Evolutionary conservation across 2,888 invertebrate species (phyloP).

Genomic region (Rhorus exstirpatorius): DNA sequence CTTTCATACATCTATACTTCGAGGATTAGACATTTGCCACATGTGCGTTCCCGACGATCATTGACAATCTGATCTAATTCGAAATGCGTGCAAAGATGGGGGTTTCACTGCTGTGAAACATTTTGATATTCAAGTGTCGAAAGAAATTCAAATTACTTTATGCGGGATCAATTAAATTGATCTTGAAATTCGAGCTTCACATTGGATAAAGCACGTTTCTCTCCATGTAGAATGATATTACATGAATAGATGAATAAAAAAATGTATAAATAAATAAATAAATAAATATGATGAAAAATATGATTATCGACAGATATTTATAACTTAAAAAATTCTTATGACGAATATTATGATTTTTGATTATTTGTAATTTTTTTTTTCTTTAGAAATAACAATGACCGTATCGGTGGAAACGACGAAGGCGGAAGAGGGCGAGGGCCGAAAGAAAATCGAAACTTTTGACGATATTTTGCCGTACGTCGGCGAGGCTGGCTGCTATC

Average conservation of each 20-base stretch:
- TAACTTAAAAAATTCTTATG: not conserved
- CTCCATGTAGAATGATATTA: not conserved
- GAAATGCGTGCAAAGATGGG: not conserved
- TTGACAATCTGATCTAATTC: constrained; percentile 33
- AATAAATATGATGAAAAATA: not conserved
- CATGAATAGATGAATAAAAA: no score
- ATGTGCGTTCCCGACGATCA: constrained; percentile 27
- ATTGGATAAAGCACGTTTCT: not conserved
- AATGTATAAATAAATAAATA: not conserved
- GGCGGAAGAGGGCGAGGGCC: constrained; percentile 77
- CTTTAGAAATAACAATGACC: constrained; percentile 79
- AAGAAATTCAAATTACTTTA: constrained; percentile 11
- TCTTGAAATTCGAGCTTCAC: not conserved
- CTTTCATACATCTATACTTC: not conserved
- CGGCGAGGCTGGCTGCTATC: constrained; percentile 84
- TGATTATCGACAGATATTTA: not conserved
- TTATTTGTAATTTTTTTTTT: not conserved
- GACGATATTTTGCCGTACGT: constrained; percentile 84
- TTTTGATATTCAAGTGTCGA: not conserved
- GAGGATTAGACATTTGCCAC: constrained; percentile 24
- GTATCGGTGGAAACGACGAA: constrained; percentile 78
- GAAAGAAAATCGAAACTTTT: constrained; percentile 81
- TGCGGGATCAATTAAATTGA: constrained; percentile 25
- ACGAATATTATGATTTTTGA: not conserved
- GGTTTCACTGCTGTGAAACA: not conserved